Conservation (phyloP, 2,797 vertebrate genomes). For the Heterohyrax brucei region DNA sequence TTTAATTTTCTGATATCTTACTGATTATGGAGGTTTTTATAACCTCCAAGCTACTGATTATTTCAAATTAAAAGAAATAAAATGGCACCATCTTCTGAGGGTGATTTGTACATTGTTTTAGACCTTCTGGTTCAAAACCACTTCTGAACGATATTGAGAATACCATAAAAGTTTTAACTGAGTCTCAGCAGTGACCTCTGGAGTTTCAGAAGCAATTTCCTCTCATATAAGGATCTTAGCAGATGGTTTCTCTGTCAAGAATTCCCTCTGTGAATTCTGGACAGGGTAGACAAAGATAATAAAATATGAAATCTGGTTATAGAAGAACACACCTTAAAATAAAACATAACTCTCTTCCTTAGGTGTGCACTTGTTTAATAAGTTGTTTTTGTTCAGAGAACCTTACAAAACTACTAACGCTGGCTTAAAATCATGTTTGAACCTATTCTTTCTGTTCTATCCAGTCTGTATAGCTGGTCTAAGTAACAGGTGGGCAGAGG, state of each 20-base stretch:
- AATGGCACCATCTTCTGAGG: constrained; percentile 29
- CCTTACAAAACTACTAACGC: constrained; percentile 36
- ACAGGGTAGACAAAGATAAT: neutral
- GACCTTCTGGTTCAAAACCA: constrained; percentile 18
- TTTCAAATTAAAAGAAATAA: constrained; percentile 56
- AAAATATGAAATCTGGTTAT: neutral
- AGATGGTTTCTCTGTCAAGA: neutral
- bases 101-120: constrained; percentile 16
- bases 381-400: neutral
- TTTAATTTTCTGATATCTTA: constrained; percentile 3
- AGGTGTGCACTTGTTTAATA: neutral
- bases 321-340: neutral
- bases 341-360: constrained; percentile 23
- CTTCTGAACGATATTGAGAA: constrained; percentile 36
- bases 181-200: neutral
- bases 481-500: neutral
- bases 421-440: neutral
- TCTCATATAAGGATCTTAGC: neutral
- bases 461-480: neutral
- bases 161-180: constrained; percentile 17
- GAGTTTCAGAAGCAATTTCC: constrained; percentile 2
- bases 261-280: neutral
- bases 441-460: neutral
- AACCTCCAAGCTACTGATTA: neutral
- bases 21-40: neutral